Conservation (phyloP, 1,140 invertebrate genomes). For the Diuraphis noxia region DNA sequence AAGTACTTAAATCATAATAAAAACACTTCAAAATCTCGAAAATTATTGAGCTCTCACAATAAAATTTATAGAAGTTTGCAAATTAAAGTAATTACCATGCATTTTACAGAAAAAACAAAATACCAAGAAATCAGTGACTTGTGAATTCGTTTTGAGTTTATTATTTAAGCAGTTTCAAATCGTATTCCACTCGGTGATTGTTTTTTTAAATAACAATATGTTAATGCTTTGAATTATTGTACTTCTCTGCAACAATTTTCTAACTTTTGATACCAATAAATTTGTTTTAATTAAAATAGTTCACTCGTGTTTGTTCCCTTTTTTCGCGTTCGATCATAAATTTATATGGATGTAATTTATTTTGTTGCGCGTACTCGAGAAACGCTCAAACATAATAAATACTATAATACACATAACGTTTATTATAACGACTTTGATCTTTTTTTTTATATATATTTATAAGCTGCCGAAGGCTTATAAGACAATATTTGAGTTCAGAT, state of each 20-base stretch:
- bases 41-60: background rate
- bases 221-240: background rate
- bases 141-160: background rate
- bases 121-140: background rate
- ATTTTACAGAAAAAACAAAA: background rate
- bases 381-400: background rate
- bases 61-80: background rate
- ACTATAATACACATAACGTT: background rate
- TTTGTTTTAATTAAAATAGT: background rate
- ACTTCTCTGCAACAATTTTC: background rate
- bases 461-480: background rate
- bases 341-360: background rate
- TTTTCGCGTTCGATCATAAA: background rate
- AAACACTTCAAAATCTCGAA: background rate
- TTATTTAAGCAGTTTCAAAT: background rate
- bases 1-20: background rate
- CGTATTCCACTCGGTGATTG: background rate
- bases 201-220: background rate
- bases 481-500: background rate
- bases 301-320: background rate
- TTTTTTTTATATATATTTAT: no score
- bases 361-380: background rate
- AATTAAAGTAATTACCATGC: background rate
- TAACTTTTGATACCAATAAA: background rate
- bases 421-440: background rate